Base-by-base conservation (phyloP, 1,140 invertebrate genomes). In the Kradibia gibbosae region DNA sequence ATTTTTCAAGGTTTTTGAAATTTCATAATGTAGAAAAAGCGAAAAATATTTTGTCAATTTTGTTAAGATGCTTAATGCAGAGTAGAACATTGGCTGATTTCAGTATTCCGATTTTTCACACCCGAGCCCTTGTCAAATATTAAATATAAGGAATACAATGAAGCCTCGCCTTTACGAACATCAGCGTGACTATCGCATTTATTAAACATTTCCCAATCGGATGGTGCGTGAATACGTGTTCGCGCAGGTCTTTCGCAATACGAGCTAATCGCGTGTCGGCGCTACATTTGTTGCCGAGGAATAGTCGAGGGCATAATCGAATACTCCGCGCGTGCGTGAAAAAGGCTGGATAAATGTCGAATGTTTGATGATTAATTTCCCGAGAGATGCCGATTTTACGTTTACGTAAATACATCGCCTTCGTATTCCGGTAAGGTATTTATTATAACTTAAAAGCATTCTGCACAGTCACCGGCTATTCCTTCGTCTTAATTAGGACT, bases 331-430 rank as follows among this genome's bases (percentile, higher is more conserved):
- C 34, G 10, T 22, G 62, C 17, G 3, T 25, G 13, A 10, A 36
- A 28, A 28, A 50, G 57, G 60, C 62, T 31, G 45, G 39, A 15
- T 57, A 48, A 81, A 75, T 28, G 62, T 74, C 73, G 80, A 81
- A 76, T 50, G 65, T 57, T 81, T 65, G 45, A 71, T 81, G 48
- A 76, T 81, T 81, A 70, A 81, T 81, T 75, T 28, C 22, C 57
- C 15, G 48, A 5, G 45, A 74, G 79, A 67, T 74, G 72, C 79
- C 72, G 45, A 75, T 39, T 39, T 74, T 74, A 80, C 78, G 39
- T 36, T 55, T 28, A 65, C 42, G 67, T 34, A 53, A 70, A 70
- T 45, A 60, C 60, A n/a, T 17, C 17, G 10, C 25, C 48, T 77
- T 77, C 65, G n/a, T n/a, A n/a, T n/a, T n/a, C n/a, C n/a, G n/a